Evolutionary conservation across 2,888 invertebrate species (phyloP).

Genomic region (Aromia moschata): DNA sequence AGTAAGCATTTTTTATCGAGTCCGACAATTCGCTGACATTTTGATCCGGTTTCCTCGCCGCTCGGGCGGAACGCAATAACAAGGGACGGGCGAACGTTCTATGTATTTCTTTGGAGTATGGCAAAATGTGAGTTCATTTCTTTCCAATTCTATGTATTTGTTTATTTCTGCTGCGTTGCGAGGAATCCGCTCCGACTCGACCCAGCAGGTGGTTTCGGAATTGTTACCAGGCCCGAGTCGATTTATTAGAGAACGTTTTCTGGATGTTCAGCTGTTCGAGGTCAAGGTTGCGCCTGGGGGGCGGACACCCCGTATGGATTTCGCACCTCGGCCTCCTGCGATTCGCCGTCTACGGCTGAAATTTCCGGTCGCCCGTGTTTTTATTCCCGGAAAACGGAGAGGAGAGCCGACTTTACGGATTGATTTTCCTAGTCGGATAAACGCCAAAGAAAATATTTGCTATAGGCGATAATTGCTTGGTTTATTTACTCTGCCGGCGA

Average conservation of each 20-base stretch:
- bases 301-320: conserved; percentile 43
- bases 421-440: too few relatives aligned
- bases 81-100: background rate
- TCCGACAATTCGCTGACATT: conserved; percentile 7
- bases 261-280: conserved; percentile 48
- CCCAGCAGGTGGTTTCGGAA: conserved; percentile 21
- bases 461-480: background rate
- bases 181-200: background rate
- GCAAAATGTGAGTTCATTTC: too few relatives aligned
- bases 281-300: conserved; percentile 53
- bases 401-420: too few relatives aligned
- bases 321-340: background rate
- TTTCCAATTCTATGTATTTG: background rate
- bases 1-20: conserved; percentile 18
- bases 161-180: background rate
- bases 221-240: conserved; percentile 43
- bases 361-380: too few relatives aligned
- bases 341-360: background rate
- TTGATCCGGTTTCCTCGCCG: background rate
- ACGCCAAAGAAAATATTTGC: background rate
- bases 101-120: too few relatives aligned
- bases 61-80: conserved; percentile 1
- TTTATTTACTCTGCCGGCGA: too few relatives aligned
- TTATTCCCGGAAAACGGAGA: too few relatives aligned
- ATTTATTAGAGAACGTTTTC: conserved; percentile 34